Base-by-base conservation (phyloP, 2,113 vertebrate species). In the Oryctolagus cuniculus region DNA sequence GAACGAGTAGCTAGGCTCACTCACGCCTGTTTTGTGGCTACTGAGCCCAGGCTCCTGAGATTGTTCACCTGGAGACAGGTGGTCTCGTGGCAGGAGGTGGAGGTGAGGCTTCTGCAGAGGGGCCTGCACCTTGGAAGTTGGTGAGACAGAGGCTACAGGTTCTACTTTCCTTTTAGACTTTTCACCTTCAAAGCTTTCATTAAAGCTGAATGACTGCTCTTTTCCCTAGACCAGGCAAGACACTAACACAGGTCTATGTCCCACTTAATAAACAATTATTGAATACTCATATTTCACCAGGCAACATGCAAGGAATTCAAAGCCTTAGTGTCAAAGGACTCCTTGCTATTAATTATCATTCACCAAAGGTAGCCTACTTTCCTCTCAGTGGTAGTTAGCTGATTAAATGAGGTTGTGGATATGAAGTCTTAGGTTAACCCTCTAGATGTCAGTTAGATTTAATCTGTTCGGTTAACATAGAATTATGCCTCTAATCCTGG, bases 381-480 rank as follows among this genome's bases (percentile, higher is more conserved):
- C n/a, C 10, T 74, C n/a, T 51, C 17, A 31, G 93, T 77, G 61
- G 31, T 49, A 53, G 49, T 86, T 93, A 64, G 78, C n/a, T 91
- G 25, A 64, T 31, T 58, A 64, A 77, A 86, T 88, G 69, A n/a
- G 31, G 38, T 58, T 86, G 53, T 31, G 72, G 85, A 66, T 10
- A 67, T 87, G n/a, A 92, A 90, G 36, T 24, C 17, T 82, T 55
- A 38, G 58, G 31, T 96, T 91, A 91, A 79, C 25, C 5, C 9
- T 84, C 36, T 74, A 78, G 63, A 95, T 93, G 87, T 95, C 95
- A 82, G 94, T 97, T 97, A 95, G 91, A 90, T 92, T 93, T 90
- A 73, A 87, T 89, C 87, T 82, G 8, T 78, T 96, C 89, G 58
- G 29, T 80, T 89, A 78, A 91, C 70, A 51, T 84, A 92, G 55